A percentile compares a stretch with the other conserved stretches of the same genome.
These are phyloP conservation scores for Ispidina lecontei DNA, from an alignment of 2,797 vertebrate genomes.

Conservation along the genomic window DNA sequence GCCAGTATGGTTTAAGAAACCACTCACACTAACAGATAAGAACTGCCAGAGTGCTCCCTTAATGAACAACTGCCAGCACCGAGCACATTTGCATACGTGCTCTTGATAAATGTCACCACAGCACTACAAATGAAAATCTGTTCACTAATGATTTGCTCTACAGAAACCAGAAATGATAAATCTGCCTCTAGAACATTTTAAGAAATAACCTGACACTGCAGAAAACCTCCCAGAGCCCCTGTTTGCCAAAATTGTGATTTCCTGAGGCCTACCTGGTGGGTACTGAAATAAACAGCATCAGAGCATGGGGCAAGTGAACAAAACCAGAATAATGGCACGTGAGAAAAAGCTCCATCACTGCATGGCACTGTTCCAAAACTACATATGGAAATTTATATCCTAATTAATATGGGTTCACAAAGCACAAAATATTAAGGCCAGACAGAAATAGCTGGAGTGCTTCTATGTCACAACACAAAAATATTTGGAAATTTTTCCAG, in stretches of 20 bases:
- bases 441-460: conserved; percentile 23
- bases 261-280: not conserved
- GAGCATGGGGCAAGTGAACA: not conserved
- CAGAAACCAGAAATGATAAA: not conserved
- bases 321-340: not conserved
- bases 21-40: not conserved
- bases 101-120: not conserved
- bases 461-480: not conserved
- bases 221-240: not conserved
- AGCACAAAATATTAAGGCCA: conserved; percentile 36
- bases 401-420: conserved; percentile 44
- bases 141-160: not conserved
- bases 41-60: not conserved
- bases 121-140: not conserved
- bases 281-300: not conserved
- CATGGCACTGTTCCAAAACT: conserved; percentile 37
- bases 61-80: not conserved
- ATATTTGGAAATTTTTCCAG: conserved; percentile 1
- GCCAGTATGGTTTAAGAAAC: not conserved
- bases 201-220: not conserved
- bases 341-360: conserved; percentile 6
- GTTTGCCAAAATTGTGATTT: not conserved
- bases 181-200: not conserved
- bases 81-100: not conserved
- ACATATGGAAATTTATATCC: conserved; percentile 63